Evolutionary conservation across 2,113 vertebrate genomes (phyloP), one percentile per base, ranked within the genome.

Genomic region (Paralichthys olivaceus): DNA sequence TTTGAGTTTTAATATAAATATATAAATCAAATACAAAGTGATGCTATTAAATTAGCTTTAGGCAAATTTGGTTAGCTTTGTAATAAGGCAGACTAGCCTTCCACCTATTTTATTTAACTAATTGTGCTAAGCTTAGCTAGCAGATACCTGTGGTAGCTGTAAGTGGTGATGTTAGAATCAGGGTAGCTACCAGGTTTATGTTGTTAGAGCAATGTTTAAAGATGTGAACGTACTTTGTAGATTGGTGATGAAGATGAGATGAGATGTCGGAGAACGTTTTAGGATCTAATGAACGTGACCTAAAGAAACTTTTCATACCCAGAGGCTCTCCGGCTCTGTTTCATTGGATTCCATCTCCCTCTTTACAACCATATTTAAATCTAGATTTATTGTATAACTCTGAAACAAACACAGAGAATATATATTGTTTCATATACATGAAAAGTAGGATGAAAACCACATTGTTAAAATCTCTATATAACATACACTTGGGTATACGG

Each of bases 321-420:
- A 79, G 15, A 81, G 49, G 56, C 73, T 82, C 76, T 84, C 79
- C 79, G 55, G 43, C 75, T 87, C 74, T 8, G 85, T 89, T 61
- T 80, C 60, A 79, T 74, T 85, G 80, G 86, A 45, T 2, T 91
- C 88, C 90, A 87, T 81, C 81, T 84, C 81, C 85, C 53, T 79
- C 15, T 58, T 47, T 80, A 86, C 65, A 83, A 81, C 32, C 86
- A 78, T 86, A 76, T 68, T 29, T 68, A 58, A 73, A 63, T 55
- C 26, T 82, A 90, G 71, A 47, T 87, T 77, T 54, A 58, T 55
- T 72, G 51, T 64, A 81, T 13, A 72, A 65, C 49, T 87, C 84
- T 91, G 88, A 59, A 91, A 90, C 77, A 74, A 63, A 91, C 56
- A 76, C 68, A 87, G 23, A 85, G 5, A 62, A 54, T 56, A 79